Evolutionary conservation across 1,140 invertebrate genomes (phyloP).

Genomic region (Trichonephila clavata): DNA sequence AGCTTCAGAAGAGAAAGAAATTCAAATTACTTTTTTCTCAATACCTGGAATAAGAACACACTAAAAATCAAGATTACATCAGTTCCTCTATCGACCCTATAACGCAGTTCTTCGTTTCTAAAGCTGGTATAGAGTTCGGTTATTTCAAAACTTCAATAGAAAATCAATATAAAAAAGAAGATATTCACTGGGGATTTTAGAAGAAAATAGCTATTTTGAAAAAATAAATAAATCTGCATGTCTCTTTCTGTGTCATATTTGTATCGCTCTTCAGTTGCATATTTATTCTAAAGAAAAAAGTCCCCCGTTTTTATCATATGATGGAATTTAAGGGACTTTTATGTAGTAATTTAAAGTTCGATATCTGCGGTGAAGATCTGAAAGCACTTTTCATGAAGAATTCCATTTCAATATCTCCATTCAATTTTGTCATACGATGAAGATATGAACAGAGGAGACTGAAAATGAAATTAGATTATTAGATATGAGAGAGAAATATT

Average conservation of each 20-base stretch:
- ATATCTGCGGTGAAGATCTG: neutral
- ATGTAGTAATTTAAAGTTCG: neutral
- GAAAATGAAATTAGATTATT: too few relatives aligned
- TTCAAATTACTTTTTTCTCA: neutral
- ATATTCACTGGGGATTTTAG: neutral
- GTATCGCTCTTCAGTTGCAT: neutral
- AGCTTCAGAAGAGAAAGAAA: neutral
- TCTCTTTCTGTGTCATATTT: neutral
- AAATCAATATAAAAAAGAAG: constrained; percentile 12
- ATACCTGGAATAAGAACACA: neutral
- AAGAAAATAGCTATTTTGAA: neutral
- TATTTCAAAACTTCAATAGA: neutral
- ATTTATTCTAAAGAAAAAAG: neutral
- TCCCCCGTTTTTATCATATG: neutral
- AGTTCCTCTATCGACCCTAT: neutral
- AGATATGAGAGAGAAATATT: too few relatives aligned
- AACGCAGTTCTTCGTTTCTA: neutral
- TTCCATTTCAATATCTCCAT: too few relatives aligned
- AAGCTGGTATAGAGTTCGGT: neutral
- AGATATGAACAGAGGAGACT: too few relatives aligned
- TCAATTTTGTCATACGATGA: too few relatives aligned
- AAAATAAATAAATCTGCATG: constrained; percentile 1
- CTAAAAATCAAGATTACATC: neutral
- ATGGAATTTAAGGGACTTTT: neutral
- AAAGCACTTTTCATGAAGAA: neutral